These are phyloP conservation scores for Dryoscopus gambensis DNA, from an alignment of 2,113 vertebrate species.

Conservation along the genomic window DNA sequence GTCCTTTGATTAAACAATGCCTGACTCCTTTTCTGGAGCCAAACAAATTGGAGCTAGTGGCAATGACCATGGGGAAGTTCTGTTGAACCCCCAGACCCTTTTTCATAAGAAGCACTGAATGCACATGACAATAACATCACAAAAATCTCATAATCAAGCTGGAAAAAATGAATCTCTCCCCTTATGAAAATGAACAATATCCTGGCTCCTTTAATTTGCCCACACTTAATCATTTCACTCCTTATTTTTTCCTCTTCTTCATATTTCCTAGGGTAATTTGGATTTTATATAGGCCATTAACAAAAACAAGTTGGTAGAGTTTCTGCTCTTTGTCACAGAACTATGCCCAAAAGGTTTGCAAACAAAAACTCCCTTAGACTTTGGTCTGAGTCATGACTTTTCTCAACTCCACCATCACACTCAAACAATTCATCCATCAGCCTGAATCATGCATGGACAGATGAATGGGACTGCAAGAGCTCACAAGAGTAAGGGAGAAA, in stretches of 20 bases:
- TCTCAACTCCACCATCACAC: not conserved
- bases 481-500: not conserved
- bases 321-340: not conserved
- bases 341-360: not conserved
- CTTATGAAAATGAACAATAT: not conserved
- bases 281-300: not conserved
- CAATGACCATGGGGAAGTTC: not conserved
- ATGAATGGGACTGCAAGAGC: not conserved
- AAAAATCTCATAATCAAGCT: not conserved
- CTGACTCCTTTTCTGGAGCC: not conserved
- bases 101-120: not conserved
- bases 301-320: not conserved
- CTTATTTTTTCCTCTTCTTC: not conserved
- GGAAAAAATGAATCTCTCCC: not conserved
- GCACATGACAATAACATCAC: not conserved
- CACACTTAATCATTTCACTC: not conserved
- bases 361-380: not conserved
- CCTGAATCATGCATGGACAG: not conserved
- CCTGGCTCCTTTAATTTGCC: not conserved
- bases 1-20: not conserved
- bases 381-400: not conserved
- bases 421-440: not conserved
- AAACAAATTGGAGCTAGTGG: not conserved
- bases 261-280: not conserved
- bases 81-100: not conserved